Evolutionary conservation across 1,140 invertebrate genomes (phyloP).

Genomic region (Leptopilina clavipes): DNA sequence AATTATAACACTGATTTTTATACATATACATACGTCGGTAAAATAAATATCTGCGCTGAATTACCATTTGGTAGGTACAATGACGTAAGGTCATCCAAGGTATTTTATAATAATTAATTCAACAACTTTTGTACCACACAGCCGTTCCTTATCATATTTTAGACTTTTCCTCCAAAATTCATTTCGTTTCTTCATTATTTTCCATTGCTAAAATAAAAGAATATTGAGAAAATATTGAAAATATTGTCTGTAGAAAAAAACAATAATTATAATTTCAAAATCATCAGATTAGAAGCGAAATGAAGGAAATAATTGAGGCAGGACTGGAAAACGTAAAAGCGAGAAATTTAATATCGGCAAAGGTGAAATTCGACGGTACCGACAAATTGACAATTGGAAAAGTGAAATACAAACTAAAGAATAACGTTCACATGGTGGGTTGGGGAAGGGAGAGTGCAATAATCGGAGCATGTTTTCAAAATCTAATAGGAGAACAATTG

Average conservation of each 20-base stretch:
- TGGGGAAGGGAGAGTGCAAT: constrained; percentile 59
- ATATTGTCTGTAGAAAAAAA: neutral
- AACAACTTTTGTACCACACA: no score
- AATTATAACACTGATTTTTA: no score
- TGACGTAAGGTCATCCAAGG: no score
- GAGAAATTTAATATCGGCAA: constrained; percentile 50
- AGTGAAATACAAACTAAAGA: constrained; percentile 55
- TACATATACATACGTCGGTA: no score
- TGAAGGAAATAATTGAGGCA: constrained; percentile 51
- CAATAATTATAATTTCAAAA: neutral
- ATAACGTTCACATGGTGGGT: constrained; percentile 61
- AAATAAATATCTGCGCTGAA: no score
- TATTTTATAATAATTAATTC: no score
- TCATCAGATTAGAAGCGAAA: constrained; percentile 55
- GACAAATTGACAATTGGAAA: constrained; percentile 48
- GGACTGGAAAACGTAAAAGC: constrained; percentile 57
- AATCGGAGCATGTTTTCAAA: constrained; percentile 57
- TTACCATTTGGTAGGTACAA: no score
- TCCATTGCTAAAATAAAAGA: no score
- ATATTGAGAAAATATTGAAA: no score
- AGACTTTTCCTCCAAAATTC: no score
- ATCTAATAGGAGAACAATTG: constrained; percentile 57
- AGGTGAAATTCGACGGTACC: constrained; percentile 57
- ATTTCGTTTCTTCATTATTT: no score
- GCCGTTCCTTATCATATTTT: no score